Evolutionary conservation across 1,140 invertebrate species (phyloP).

Genomic region (Venustaconcha ellipsiformis): DNA sequence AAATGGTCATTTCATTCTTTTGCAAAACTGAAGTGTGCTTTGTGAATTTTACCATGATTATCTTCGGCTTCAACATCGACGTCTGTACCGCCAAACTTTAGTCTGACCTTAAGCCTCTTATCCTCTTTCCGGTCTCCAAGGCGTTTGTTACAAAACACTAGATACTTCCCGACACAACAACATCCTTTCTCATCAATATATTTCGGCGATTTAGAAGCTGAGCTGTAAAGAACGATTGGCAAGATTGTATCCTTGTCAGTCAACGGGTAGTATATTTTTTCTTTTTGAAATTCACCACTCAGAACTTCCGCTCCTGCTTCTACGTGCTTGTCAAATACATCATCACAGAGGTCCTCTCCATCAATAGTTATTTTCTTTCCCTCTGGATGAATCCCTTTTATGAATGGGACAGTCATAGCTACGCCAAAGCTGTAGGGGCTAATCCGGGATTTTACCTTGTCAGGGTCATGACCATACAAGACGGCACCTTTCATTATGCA

Average conservation of each 20-base stretch:
- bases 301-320: conserved; percentile 15
- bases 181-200: conserved; percentile 12
- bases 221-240: conserved; percentile 1
- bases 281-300: conserved; percentile 9
- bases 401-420: conserved; percentile 9
- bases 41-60: not conserved
- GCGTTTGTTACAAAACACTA: not conserved
- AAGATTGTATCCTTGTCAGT: not conserved
- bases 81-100: conserved; percentile 7
- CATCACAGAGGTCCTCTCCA: conserved; percentile 7
- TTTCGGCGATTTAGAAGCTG: not conserved
- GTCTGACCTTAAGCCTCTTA: not conserved
- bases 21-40: not conserved
- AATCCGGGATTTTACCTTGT: not conserved
- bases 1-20: too few species aligned
- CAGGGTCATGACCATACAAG: conserved; percentile 11
- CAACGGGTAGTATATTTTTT: conserved; percentile 16
- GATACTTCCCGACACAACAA: conserved; percentile 2
- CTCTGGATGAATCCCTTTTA: not conserved
- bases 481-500: conserved; percentile 20
- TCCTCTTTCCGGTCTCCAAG: not conserved
- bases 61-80: conserved; percentile 5
- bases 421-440: conserved; percentile 21
- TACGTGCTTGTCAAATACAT: conserved; percentile 32
- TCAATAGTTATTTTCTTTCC: conserved; percentile 9